Conservation (phyloP, 2,888 invertebrate species). For the Neoitamus cyanurus region DNA sequence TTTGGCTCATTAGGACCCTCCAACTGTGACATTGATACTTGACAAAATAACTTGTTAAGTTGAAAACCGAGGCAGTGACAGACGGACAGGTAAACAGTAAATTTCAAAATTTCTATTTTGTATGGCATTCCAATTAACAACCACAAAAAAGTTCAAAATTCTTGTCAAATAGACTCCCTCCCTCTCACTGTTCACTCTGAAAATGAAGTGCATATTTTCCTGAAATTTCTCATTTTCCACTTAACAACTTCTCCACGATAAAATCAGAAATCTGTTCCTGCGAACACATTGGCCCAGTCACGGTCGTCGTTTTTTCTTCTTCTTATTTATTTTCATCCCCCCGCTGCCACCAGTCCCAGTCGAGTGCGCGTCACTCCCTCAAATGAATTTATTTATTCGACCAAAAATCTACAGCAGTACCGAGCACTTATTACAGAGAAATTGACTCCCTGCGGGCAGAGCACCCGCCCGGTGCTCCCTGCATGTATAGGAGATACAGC, state of each 20-base stretch:
- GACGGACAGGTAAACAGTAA: no score
- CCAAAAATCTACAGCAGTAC: conserved; percentile 11
- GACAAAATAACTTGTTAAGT: no score
- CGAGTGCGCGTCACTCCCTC: background rate
- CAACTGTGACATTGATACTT: no score
- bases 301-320: background rate
- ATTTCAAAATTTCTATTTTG: background rate
- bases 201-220: background rate
- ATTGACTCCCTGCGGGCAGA: conserved; percentile 20
- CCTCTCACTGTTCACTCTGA: background rate
- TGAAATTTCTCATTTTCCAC: conserved; percentile 29
- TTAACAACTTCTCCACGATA: conserved; percentile 6
- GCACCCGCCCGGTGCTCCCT: background rate
- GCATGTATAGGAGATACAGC: background rate
- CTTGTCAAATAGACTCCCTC: background rate
- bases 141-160: background rate
- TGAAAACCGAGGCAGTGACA: no score
- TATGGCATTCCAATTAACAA: background rate
- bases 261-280: background rate
- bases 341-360: background rate
- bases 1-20: no score
- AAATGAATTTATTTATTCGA: conserved; percentile 30
- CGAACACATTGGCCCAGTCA: background rate
- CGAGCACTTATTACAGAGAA: conserved; percentile 21
- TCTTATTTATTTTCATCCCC: background rate